Conservation (phyloP, 2,113 vertebrate species). For the Plecotus auritus region DNA sequence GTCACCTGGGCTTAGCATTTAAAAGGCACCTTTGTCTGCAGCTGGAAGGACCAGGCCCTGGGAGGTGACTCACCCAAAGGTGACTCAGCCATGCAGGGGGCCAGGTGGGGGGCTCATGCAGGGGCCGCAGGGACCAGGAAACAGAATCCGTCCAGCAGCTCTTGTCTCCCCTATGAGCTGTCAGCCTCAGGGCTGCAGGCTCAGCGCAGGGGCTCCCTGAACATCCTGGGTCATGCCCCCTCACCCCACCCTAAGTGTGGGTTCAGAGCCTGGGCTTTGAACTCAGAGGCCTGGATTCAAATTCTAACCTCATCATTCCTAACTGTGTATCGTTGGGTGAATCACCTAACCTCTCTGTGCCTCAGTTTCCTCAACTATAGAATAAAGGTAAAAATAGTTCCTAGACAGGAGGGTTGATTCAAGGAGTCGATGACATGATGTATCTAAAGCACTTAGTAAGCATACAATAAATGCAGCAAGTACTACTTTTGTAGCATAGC, state of each 20-base stretch:
- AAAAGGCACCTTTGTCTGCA: conserved; percentile 58
- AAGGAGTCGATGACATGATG: not conserved
- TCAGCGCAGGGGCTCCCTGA: not conserved
- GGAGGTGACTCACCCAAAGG: not conserved
- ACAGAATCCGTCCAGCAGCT: not conserved
- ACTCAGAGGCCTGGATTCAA: not conserved
- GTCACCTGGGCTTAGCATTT: conserved; percentile 38
- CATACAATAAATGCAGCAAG: not conserved
- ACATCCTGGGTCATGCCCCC: rapidly evolving
- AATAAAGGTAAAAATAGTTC: not conserved
- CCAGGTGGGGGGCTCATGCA: not conserved
- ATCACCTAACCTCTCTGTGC: not conserved
- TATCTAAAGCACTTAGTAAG: not conserved
- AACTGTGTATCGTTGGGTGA: not conserved
- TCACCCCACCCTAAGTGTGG: not conserved
- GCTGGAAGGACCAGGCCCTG: not conserved
- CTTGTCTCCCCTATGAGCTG: not conserved
- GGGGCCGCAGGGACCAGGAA: not conserved
- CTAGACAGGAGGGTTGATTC: not conserved
- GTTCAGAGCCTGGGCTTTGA: not conserved
- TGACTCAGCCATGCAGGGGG: not conserved
- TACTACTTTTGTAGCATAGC: not conserved
- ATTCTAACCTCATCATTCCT: not conserved
- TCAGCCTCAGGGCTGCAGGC: not conserved
- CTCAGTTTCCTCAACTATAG: not conserved